Percentiles rank a stretch among this genome's conserved stretches.
Conservation (phyloP, 1,140 invertebrate species). For the Drosophila eugracilis region DNA sequence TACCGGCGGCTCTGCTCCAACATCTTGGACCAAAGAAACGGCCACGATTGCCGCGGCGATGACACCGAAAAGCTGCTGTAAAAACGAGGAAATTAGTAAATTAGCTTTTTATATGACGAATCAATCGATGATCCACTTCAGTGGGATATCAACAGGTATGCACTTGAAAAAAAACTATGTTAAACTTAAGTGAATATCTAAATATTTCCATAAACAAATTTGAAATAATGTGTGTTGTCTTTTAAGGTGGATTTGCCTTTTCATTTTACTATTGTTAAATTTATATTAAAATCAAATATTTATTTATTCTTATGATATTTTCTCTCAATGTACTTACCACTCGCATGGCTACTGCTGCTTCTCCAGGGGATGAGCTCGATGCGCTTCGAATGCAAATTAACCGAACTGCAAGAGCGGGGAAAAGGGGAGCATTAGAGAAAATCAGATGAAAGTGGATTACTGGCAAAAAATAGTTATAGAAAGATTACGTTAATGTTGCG, state of each 20-base stretch:
- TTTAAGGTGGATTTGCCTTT: too few species aligned
- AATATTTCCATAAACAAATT: too few species aligned
- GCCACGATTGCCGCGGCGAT: slow-evolving; percentile 53
- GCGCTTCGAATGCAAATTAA: slow-evolving; percentile 69
- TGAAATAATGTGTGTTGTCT: too few species aligned
- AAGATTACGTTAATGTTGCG: slow-evolving; percentile 74
- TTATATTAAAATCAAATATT: too few species aligned
- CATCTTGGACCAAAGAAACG: slow-evolving; percentile 29
- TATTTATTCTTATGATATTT: too few species aligned
- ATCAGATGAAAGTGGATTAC: slow-evolving; percentile 50
- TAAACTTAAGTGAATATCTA: too few species aligned
- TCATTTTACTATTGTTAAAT: too few species aligned
- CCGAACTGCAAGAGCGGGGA: slow-evolving; percentile 34
- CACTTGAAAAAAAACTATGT: neutral
- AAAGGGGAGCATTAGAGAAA: slow-evolving; percentile 21
- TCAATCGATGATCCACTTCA: slow-evolving; percentile 29
- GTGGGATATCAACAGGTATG: neutral
- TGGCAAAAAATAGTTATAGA: slow-evolving; percentile 42
- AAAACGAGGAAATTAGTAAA: slow-evolving; percentile 77
- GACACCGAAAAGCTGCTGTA: slow-evolving; percentile 63
- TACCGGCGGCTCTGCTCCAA: slow-evolving; percentile 68
- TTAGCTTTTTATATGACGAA: slow-evolving; percentile 65
- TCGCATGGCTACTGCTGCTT: slow-evolving; percentile 50
- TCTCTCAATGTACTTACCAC: slow-evolving; percentile 55
- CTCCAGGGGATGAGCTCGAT: slow-evolving; percentile 35